phyloP scores from a whole-genome alignment of 2,888 invertebrate species.

The Zygothrica quintamaculata region DNA sequence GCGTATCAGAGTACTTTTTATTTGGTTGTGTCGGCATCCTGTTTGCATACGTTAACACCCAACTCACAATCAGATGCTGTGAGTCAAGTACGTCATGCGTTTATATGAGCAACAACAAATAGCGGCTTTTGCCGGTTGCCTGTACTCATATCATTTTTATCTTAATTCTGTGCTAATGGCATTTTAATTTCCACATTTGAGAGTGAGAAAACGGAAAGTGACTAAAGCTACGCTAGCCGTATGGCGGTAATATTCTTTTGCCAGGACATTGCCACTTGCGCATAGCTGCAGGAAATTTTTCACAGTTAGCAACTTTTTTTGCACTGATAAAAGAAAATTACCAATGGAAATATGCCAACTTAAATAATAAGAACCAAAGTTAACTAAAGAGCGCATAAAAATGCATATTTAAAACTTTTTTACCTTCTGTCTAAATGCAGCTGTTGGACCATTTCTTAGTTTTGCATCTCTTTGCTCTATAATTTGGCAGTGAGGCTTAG shows the following conservation, averaged over 20 bases:
- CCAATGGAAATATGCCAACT: slow-evolving; percentile 37
- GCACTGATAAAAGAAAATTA: slow-evolving; percentile 38
- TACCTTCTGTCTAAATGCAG: slow-evolving; percentile 51
- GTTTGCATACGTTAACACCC: slow-evolving; percentile 4
- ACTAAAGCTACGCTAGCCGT: slow-evolving; percentile 13
- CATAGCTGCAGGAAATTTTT: slow-evolving; percentile 19
- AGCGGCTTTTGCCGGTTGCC: slow-evolving; percentile 8
- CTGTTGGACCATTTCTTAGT: too few species aligned
- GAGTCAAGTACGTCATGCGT: too few species aligned
- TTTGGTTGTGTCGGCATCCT: too few species aligned
- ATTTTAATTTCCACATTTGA: slow-evolving; percentile 64
- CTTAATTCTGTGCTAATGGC: slow-evolving; percentile 60
- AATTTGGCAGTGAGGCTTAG: slow-evolving; percentile 1
- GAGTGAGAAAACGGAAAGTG: slow-evolving; percentile 20
- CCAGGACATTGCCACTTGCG: slow-evolving; percentile 13
- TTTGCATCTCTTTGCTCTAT: slow-evolving; percentile 15
- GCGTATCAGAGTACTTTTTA: background rate
- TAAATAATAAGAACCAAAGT: slow-evolving; percentile 38
- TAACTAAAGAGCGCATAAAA: slow-evolving; percentile 14
- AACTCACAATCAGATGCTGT: slow-evolving; percentile 18
- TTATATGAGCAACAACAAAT: slow-evolving; percentile 16
- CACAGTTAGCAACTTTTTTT: slow-evolving; percentile 18
- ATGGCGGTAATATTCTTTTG: slow-evolving; percentile 15
- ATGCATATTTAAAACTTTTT: slow-evolving; percentile 29
- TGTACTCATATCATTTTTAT: slow-evolving; percentile 49